Percentiles rank a stretch among this genome's conserved stretches.
phyloP scores from a whole-genome alignment of 2,797 vertebrate species.

The Notolabrus celidotus region DNA sequence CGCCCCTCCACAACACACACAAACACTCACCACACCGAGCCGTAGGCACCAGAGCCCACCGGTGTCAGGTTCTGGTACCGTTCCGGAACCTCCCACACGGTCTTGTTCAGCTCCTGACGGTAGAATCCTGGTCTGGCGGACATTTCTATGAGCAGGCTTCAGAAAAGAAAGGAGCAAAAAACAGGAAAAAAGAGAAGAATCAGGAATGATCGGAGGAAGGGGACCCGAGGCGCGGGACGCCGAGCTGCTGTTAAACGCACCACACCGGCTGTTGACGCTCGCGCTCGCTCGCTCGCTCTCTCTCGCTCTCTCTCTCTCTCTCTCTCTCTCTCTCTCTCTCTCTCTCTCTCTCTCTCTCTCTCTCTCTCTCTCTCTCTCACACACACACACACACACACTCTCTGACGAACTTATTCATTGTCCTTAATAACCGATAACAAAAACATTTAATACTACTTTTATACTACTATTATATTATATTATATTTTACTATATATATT shows the following conservation, averaged over 20 bases:
- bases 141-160: slow-evolving; percentile 73
- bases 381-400: too few species aligned
- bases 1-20: slow-evolving; percentile 69
- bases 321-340: not conserved
- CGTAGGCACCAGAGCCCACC: slow-evolving; percentile 96
- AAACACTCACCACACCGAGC: slow-evolving; percentile 95
- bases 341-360: not conserved
- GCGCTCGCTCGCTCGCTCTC: slow-evolving; percentile 17
- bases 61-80: slow-evolving; percentile 95
- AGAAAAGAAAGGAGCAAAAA: not conserved
- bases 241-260: slow-evolving; percentile 23
- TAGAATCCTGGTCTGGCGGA: slow-evolving; percentile 92
- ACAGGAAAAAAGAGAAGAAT: not conserved
- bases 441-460: too few species aligned
- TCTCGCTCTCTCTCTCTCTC: slow-evolving; percentile 9
- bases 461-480: too few species aligned
- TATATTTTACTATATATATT: too few species aligned
- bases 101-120: slow-evolving; percentile 95
- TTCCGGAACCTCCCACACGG: slow-evolving; percentile 96
- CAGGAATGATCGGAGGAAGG: not conserved
- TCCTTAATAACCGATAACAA: too few species aligned
- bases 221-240: slow-evolving; percentile 29
- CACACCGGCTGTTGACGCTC: slow-evolving; percentile 19
- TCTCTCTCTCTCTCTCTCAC: too few species aligned
- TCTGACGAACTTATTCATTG: too few species aligned